Conservation (phyloP, 2,113 vertebrate genomes). For the Mus pahari region DNA sequence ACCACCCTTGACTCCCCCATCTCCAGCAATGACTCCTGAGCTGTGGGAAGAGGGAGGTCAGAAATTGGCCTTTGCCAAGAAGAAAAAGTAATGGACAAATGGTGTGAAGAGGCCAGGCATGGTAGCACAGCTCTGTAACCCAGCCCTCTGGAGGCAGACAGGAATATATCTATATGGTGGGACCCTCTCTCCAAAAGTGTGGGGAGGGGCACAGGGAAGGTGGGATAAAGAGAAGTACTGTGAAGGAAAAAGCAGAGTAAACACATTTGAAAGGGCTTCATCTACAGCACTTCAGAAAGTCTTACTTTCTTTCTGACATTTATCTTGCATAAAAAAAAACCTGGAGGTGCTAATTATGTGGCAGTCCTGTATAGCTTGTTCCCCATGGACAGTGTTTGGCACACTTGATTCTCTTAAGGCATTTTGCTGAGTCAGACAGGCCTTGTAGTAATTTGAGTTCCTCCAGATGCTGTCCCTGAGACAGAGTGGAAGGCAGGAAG, state of each 20-base stretch:
- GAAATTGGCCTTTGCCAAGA: not conserved
- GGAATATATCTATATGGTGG: not conserved
- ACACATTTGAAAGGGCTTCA: not conserved
- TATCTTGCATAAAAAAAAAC: conserved; percentile 33
- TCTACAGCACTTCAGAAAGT: not conserved
- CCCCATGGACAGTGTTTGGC: not conserved
- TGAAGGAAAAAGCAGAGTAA: not conserved
- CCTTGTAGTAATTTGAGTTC: not conserved
- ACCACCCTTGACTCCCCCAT: not conserved
- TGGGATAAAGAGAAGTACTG: not conserved
- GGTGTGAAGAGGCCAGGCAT: not conserved
- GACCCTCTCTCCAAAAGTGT: not conserved
- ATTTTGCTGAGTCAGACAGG: conserved; percentile 51
- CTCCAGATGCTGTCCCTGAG: not conserved
- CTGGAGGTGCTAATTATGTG: conserved; percentile 64
- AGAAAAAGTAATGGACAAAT: not conserved
- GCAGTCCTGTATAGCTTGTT: not conserved
- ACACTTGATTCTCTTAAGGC: not conserved
- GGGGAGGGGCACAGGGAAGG: not conserved
- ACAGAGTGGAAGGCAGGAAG: no score
- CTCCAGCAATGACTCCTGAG: not conserved
- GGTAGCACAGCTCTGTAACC: not conserved
- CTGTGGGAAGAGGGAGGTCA: not conserved
- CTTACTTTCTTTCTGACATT: conserved; percentile 4
- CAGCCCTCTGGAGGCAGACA: not conserved